Evolutionary conservation across 2,888 invertebrate species (phyloP), one percentile per base, ranked within the genome.

Genomic region (Dryadula phaetusa): DNA sequence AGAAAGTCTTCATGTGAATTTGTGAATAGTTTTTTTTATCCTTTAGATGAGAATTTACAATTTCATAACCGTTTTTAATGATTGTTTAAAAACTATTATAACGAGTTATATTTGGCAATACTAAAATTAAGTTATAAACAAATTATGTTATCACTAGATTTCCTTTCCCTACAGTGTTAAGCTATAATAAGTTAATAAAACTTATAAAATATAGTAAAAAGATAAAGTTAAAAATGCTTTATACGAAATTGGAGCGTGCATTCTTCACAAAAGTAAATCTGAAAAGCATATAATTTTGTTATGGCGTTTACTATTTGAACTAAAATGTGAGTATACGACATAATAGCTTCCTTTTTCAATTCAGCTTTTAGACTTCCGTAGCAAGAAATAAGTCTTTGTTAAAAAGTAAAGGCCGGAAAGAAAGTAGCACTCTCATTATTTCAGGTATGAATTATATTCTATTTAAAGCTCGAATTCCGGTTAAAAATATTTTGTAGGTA

Each of bases 361-460:
- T 69, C 60, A 63, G 53, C 62, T 52, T 62, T 69, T 58, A 66
- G 52, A 58, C 62, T 46, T 62, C 60, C 46, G 42, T 49, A 40
- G 62, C 61, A 46, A 61, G 53, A 66, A 56, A 54, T 22, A 49
- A 56, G 53, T 58, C 64, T 44, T 61, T 62, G 62, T 65, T 62
- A 56, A 69, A 62, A 62, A 62, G 64, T 65, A 58, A 60, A 56
- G 53, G 53, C 63, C 42, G 56, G 56, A 54, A 61, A 53, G 60
- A 68, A 62, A 64, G 42, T 44, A 49, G 58, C 37, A 47, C 58
- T 60, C 56, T 65, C 64, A 65, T 65, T 65, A 65, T 58, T 65
- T 65, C 64, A 65, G 58, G 58, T 65, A 65, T 65, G 64, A 49
- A 65, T 58, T 58, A 49, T 49, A 20, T 65, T 60, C 64, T 65